Conservation (phyloP, 1,140 invertebrate species). For the Papilio glaucus region DNA sequence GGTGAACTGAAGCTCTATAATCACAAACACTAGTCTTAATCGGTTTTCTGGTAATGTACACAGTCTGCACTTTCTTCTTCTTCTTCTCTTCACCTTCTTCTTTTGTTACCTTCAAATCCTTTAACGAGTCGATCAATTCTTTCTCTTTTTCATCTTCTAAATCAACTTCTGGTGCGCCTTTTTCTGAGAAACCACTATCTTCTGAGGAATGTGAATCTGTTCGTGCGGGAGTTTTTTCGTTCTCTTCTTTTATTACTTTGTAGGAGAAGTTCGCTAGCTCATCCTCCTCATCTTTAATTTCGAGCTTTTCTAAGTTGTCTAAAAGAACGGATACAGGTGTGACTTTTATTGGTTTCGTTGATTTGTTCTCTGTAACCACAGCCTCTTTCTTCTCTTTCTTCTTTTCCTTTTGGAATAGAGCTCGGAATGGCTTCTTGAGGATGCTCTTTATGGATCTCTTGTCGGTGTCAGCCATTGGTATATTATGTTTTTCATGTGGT, state of each 20-base stretch:
- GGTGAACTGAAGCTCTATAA: conserved; percentile 39
- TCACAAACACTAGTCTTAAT: conserved; percentile 42
- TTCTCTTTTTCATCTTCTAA: conserved; percentile 40
- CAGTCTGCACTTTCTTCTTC: conserved; percentile 51
- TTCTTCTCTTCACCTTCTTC: conserved; percentile 47
- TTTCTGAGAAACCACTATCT: conserved; percentile 66
- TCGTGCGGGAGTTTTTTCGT: conserved; percentile 39
- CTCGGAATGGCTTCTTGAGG: conserved; percentile 53
- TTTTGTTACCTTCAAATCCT: conserved; percentile 46
- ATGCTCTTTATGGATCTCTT: conserved; percentile 59
- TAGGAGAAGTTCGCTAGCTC: conserved; percentile 59
- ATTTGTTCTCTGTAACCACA: conserved; percentile 23
- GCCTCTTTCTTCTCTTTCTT: conserved; percentile 46
- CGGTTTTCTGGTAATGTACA: conserved; percentile 47
- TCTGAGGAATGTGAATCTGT: conserved; percentile 66
- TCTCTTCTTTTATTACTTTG: conserved; percentile 56
- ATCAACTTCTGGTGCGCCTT: conserved; percentile 37
- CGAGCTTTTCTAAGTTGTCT: conserved; percentile 52
- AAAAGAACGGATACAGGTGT: conserved; percentile 46
- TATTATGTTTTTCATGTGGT: conserved; percentile 44
- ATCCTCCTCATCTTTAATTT: conserved; percentile 53
- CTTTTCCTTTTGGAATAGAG: conserved; percentile 57
- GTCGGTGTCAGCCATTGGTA: conserved; percentile 56
- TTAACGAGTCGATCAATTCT: conserved; percentile 44
- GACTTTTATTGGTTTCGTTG: conserved; percentile 16